phyloP scores from a whole-genome alignment of 2,888 invertebrate species.

The Apocheima hispidaria region DNA sequence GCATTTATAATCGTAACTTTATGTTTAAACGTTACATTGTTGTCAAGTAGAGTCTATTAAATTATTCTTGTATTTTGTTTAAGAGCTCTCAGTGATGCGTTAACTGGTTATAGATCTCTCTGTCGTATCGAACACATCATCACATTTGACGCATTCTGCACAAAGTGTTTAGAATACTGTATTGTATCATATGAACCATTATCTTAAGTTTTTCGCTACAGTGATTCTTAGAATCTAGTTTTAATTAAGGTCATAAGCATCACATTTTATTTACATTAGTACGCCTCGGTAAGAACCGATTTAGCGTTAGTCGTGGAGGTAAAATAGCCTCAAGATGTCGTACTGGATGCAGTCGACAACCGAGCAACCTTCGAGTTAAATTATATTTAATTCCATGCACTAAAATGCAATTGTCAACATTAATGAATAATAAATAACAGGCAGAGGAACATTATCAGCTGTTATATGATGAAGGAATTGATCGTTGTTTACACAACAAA shows the following conservation, averaged over 20 bases:
- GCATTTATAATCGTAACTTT: constrained; percentile 77
- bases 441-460: background rate
- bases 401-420: constrained; percentile 26
- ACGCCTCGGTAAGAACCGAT: constrained; percentile 25
- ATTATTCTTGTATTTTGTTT: constrained; percentile 76
- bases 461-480: constrained; percentile 36
- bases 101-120: constrained; percentile 50
- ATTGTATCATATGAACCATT: constrained; percentile 43
- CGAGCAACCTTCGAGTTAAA: constrained; percentile 3
- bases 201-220: constrained; percentile 44
- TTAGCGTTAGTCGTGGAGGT: constrained; percentile 29
- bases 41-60: constrained; percentile 82
- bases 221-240: constrained; percentile 49
- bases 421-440: background rate
- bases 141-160: constrained; percentile 48
- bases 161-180: constrained; percentile 44
- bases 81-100: constrained; percentile 58
- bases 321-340: constrained; percentile 25
- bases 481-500: constrained; percentile 28
- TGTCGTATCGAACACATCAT: constrained; percentile 37
- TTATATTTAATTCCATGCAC: constrained; percentile 31
- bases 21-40: constrained; percentile 80
- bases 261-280: constrained; percentile 34
- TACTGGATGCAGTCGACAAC: constrained; percentile 25
- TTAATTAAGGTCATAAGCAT: constrained; percentile 39